Evolutionary conservation across 2,888 invertebrate species (phyloP).

Genomic region (Ophioninae sp.): DNA sequence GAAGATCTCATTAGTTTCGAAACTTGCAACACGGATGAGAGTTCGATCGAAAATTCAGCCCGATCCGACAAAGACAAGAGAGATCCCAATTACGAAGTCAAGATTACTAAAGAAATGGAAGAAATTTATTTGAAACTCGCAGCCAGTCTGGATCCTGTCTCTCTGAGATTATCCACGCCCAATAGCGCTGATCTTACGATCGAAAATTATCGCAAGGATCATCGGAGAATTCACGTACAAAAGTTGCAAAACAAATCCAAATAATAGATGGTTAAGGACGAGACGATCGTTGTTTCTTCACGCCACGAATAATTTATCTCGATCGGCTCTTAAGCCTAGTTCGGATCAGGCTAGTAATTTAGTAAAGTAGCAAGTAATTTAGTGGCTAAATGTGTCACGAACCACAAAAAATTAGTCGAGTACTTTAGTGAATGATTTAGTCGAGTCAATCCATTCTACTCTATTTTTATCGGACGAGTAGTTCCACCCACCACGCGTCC

Average conservation of each 20-base stretch:
- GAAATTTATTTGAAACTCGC: slow-evolving; percentile 78
- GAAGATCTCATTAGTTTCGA: slow-evolving; percentile 76
- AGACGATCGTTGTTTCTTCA: no score
- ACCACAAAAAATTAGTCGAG: no score
- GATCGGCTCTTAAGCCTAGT: no score
- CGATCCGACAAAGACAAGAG: slow-evolving; percentile 26
- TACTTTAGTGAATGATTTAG: no score
- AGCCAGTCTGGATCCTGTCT: slow-evolving; percentile 76
- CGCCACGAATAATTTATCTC: no score
- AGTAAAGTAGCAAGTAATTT: no score
- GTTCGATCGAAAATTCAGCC: slow-evolving; percentile 52
- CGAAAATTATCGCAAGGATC: slow-evolving; percentile 77
- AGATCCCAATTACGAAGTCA: slow-evolving; percentile 73
- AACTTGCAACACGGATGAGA: slow-evolving; percentile 70
- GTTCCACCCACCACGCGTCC: no score
- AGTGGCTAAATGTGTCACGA: no score
- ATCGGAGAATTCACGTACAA: slow-evolving; percentile 73
- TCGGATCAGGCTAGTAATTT: no score
- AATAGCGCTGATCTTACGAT: slow-evolving; percentile 75
- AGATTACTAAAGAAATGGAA: slow-evolving; percentile 79
- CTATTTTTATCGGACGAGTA: no score
- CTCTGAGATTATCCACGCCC: slow-evolving; percentile 68
- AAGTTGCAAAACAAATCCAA: slow-evolving; percentile 65
- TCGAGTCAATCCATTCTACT: no score
- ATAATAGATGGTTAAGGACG: slow-evolving; percentile 17